Conservation (phyloP, 2,888 invertebrate species). For the Leucoma salicis region DNA sequence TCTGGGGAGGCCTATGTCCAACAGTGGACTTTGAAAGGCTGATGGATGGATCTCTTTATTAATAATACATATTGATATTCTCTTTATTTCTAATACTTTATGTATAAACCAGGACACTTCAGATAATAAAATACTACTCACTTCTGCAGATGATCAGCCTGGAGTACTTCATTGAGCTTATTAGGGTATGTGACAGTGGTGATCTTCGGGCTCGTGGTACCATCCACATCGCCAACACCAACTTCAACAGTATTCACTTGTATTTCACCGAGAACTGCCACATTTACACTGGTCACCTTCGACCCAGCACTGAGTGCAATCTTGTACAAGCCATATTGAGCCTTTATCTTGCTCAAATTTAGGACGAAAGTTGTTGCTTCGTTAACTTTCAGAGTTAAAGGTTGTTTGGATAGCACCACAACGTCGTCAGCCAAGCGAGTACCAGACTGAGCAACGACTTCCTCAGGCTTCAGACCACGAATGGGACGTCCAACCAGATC, state of each 20-base stretch:
- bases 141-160: slow-evolving; percentile 95
- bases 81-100: no score
- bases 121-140: slow-evolving; percentile 39
- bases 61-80: no score
- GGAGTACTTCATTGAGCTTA: slow-evolving; percentile 85
- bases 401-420: slow-evolving; percentile 87
- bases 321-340: slow-evolving; percentile 93
- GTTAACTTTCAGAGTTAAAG: slow-evolving; percentile 70
- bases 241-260: slow-evolving; percentile 90
- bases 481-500: slow-evolving; percentile 89
- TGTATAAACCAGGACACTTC: no score
- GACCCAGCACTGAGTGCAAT: slow-evolving; percentile 88
- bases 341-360: slow-evolving; percentile 88
- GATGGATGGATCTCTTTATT: no score
- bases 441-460: slow-evolving; percentile 89
- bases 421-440: slow-evolving; percentile 88
- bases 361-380: slow-evolving; percentile 88
- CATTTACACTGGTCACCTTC: slow-evolving; percentile 81
- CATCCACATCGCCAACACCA: slow-evolving; percentile 95
- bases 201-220: slow-evolving; percentile 90
- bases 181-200: slow-evolving; percentile 88
- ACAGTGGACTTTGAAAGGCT: no score
- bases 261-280: slow-evolving; percentile 90
- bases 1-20: no score
- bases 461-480: slow-evolving; percentile 81